A percentile compares a stretch with the other conserved stretches of the same genome.
These are phyloP conservation scores for Lophius americanus DNA, from an alignment of 2,797 vertebrate species.

Conservation along the genomic window DNA sequence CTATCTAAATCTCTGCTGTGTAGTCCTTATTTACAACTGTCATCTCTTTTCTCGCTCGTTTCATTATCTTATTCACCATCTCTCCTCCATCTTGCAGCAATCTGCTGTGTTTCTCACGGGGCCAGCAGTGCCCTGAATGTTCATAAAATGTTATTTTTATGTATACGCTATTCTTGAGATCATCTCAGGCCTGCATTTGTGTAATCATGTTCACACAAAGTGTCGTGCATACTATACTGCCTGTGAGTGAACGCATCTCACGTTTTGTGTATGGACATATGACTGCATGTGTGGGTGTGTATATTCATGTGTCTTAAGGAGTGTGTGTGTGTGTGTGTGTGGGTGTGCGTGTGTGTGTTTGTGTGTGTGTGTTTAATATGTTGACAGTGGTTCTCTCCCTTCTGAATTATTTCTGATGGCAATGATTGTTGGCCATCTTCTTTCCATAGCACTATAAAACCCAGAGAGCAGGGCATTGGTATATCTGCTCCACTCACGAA, in stretches of 20 bases:
- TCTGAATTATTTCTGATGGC: constrained; percentile 43
- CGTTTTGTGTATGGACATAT: constrained; percentile 14
- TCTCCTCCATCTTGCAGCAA: constrained; percentile 33
- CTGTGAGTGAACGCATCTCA: constrained; percentile 4
- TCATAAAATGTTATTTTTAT: constrained; percentile 25
- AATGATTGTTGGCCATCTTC: constrained; percentile 21
- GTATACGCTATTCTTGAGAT: constrained; percentile 9
- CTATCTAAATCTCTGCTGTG: constrained; percentile 9
- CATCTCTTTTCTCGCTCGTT: constrained; percentile 13
- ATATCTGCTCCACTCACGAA: constrained; percentile 17
- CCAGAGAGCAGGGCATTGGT: constrained; percentile 18
- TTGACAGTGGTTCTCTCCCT: constrained; percentile 24
- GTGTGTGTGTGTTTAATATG: constrained; percentile 13
- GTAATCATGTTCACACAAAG: constrained; percentile 17
- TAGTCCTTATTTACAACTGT: constrained; percentile 35
- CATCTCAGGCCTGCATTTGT: constrained; percentile 17
- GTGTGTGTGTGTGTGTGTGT: constrained; percentile 6
- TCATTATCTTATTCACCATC: constrained; percentile 25
- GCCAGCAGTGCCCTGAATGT: constrained; percentile 35
- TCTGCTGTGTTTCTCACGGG: constrained; percentile 27
- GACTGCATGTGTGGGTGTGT: constrained; percentile 7
- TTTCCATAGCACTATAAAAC: constrained; percentile 46
- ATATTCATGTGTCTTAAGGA: constrained; percentile 7
- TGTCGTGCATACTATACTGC: neutral
- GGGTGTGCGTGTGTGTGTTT: constrained; percentile 6